Percentiles rank a stretch among this genome's conserved stretches.
Evolutionary conservation across 30 jellyfish, hydroid and myxozoan genomes (phyloP).

Genomic region (Cassiopea andromeda): DNA sequence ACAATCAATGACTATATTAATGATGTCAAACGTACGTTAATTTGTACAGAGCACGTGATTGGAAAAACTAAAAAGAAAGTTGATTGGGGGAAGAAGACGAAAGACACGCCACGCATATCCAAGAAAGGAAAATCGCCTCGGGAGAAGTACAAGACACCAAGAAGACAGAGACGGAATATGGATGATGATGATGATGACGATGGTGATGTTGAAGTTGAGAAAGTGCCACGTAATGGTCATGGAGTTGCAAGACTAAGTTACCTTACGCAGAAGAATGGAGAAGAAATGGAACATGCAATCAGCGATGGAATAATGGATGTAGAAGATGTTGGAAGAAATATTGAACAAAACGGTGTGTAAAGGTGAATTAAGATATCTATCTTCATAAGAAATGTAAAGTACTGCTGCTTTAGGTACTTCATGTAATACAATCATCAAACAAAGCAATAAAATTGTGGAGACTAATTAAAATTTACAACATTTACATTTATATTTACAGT

Average conservation of each 20-base stretch:
- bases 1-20: no score
- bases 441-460: no score
- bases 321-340: constrained; percentile 87
- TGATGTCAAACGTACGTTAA: background rate
- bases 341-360: constrained; percentile 70
- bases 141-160: background rate
- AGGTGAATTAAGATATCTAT: no score
- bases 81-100: constrained; percentile 13
- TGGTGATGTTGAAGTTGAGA: constrained; percentile 54
- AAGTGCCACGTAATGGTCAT: constrained; percentile 79
- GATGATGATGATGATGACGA: constrained; percentile 72
- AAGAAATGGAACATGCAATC: constrained; percentile 78
- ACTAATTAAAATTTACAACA: no score
- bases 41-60: constrained; percentile 40
- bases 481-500: constrained; percentile 42
- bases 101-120: background rate
- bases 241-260: constrained; percentile 91
- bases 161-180: constrained; percentile 7
- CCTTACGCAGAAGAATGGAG: constrained; percentile 87
- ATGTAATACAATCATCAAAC: no score
- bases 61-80: constrained; percentile 25
- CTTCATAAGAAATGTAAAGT: no score
- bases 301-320: constrained; percentile 70
- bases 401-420: no score
- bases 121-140: background rate